These are phyloP conservation scores for Aphidius ervi DNA, from an alignment of 1,140 invertebrate species.

Conservation along the genomic window DNA sequence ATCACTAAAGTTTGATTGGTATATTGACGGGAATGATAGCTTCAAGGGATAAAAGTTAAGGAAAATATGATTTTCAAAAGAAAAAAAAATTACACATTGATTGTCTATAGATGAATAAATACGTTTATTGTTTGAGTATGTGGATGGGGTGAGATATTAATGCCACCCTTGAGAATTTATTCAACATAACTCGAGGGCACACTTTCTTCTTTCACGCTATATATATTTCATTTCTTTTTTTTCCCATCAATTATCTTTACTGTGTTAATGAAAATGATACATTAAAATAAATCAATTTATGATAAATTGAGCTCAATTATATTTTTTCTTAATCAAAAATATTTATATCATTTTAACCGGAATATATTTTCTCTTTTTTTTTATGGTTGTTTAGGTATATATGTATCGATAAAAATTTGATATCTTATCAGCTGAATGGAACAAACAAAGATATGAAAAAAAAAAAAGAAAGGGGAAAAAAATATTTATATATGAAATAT, in stretches of 20 bases:
- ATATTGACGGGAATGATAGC: conserved; percentile 51
- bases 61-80: conserved; percentile 52
- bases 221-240: too few relatives aligned
- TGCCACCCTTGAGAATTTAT: conserved; percentile 50
- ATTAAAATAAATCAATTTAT: too few relatives aligned
- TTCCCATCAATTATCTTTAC: too few relatives aligned
- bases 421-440: too few relatives aligned
- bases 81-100: background rate
- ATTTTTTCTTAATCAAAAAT: too few relatives aligned
- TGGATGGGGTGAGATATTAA: conserved; percentile 43
- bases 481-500: conserved; percentile 16
- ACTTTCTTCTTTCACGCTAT: conserved; percentile 17
- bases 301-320: too few relatives aligned
- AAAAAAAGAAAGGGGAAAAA: conserved; percentile 6
- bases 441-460: too few relatives aligned
- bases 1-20: conserved; percentile 52
- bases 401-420: too few relatives aligned
- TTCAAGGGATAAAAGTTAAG: conserved; percentile 50
- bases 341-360: too few relatives aligned
- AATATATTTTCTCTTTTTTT: too few relatives aligned
- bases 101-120: conserved; percentile 31
- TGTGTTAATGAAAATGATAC: too few relatives aligned
- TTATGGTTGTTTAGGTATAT: too few relatives aligned
- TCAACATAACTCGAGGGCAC: conserved; percentile 29
- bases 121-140: conserved; percentile 2